These are phyloP conservation scores for Leptinotarsa tumamoca DNA, from an alignment of 2,888 invertebrate species.

Conservation along the genomic window DNA sequence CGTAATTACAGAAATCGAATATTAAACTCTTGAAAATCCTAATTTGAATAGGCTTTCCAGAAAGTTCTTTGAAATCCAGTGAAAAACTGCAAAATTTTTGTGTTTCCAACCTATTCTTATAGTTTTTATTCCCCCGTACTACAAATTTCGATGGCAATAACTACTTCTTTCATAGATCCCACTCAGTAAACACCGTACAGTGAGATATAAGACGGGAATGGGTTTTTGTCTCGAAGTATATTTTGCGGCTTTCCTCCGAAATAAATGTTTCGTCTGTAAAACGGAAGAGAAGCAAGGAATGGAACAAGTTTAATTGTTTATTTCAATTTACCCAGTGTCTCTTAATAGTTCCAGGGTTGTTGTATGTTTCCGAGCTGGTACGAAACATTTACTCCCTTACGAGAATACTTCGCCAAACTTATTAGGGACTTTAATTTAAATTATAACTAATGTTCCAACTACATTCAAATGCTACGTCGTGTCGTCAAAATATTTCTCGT, in stretches of 20 bases:
- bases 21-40: too few species aligned
- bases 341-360: slow-evolving; percentile 58
- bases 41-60: too few species aligned
- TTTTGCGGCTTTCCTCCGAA: slow-evolving; percentile 44
- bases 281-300: slow-evolving; percentile 46
- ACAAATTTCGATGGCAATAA: background rate
- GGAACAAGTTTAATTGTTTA: slow-evolving; percentile 59
- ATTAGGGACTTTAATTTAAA: slow-evolving; percentile 60
- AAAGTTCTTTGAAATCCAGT: too few species aligned
- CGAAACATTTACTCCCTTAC: slow-evolving; percentile 58
- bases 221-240: slow-evolving; percentile 40
- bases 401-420: slow-evolving; percentile 59
- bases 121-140: background rate
- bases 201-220: slow-evolving; percentile 8
- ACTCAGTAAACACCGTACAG: slow-evolving; percentile 4
- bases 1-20: too few species aligned
- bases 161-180: background rate
- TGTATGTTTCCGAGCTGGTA: slow-evolving; percentile 56
- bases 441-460: slow-evolving; percentile 51
- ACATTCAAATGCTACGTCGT: slow-evolving; percentile 16
- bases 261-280: slow-evolving; percentile 44
- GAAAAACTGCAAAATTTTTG: background rate
- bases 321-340: slow-evolving; percentile 59
- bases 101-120: background rate
- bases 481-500: slow-evolving; percentile 19